Conservation (phyloP, 2,797 vertebrate species). For the Monodelphis domestica region DNA sequence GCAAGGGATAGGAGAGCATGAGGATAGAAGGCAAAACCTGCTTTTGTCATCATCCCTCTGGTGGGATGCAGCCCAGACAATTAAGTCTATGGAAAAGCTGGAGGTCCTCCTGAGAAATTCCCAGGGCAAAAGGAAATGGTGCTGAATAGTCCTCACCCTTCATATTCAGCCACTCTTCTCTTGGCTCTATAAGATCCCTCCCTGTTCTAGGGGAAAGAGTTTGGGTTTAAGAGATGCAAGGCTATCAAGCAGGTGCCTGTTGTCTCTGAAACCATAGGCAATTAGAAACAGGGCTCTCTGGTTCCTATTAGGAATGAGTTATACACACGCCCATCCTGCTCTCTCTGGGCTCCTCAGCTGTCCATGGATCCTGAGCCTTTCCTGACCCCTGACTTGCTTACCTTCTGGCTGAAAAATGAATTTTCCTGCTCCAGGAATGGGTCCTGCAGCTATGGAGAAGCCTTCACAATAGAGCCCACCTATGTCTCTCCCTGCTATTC, state of each 20-base stretch:
- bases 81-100: neutral
- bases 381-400: neutral
- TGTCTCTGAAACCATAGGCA: neutral
- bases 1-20: neutral
- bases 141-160: neutral
- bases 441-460: neutral
- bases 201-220: neutral
- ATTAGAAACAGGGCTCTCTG: constrained; percentile 30
- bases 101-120: neutral
- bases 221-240: neutral
- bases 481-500: neutral
- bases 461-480: neutral
- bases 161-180: neutral
- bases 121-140: neutral
- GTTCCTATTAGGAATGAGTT: neutral
- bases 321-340: neutral
- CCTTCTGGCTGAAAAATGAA: constrained; percentile 1
- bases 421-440: neutral
- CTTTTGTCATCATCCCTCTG: neutral
- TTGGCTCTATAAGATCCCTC: neutral
- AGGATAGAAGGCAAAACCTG: neutral
- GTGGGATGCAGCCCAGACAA: neutral
- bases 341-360: neutral
- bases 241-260: neutral
- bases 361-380: neutral